Base-by-base conservation (phyloP, 1,140 invertebrate genomes). In the Rhizoglyphus robini region DNA sequence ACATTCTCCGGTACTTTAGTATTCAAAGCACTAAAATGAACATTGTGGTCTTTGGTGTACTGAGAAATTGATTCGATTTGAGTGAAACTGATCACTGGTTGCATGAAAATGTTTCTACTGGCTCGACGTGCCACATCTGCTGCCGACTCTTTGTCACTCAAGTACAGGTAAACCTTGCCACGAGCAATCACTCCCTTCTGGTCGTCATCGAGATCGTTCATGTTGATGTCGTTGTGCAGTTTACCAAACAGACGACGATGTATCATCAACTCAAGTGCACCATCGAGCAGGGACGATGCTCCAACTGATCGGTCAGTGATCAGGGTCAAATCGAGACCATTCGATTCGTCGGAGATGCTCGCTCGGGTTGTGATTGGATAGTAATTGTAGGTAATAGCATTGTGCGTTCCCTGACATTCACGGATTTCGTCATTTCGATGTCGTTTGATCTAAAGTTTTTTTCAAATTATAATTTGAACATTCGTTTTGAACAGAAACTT, bases 191-290 rank as follows among this genome's bases (percentile, higher is more conserved):
- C 76, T 1, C 92, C 90, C 69, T 79, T 73, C 0, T 85, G 76
- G 57, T 72, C 71, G 69, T 78, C 83, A 0, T 68, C 90, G 1
- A 80, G 81, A 77, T 98, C 95, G 73, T 96, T 89, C 0, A 98
- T 75, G 0, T 79, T 85, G 0, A 96, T 92, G 4, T 93, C 94
- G 69, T 92, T 90, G 0, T 83, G 83, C 76, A 97, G 93, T 72
- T 98, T 93, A 63, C 83, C 78, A 0, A 94, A 70, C 29, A 90
- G 76, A 63, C 90, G 80, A 67, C 94, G 81, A 74, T 97, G 93
- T 27, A 95, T 68, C 69, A 70, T 70, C 27, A 70, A 20, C 41
- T 70, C 69, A 2, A 70, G 3, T 20, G 36, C 15, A 25, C 69
- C 69, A 65, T 70, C 58, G 4, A 3, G 30, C 13, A 93, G 76